Evolutionary conservation across 2,797 vertebrate species (phyloP).

Genomic region (Mergus octosetaceus): DNA sequence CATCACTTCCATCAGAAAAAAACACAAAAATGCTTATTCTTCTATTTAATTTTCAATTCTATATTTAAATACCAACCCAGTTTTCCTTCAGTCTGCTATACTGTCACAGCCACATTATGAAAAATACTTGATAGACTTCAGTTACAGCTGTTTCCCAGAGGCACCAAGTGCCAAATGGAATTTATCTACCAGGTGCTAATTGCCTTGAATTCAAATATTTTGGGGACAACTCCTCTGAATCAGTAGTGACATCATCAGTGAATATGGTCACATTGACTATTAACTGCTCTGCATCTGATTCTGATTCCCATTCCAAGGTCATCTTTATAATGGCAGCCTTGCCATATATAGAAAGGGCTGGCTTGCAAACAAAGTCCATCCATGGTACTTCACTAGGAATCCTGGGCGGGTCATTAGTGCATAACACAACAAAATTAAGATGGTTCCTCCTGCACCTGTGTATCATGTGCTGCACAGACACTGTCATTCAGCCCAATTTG

Average conservation of each 20-base stretch:
- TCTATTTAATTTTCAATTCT: not conserved
- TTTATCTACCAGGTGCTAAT: not conserved
- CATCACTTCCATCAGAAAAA: not conserved
- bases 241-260: not conserved
- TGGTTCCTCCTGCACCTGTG: not conserved
- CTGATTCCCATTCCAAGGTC: not conserved
- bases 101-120: not conserved
- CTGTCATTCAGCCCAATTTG: not conserved
- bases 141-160: not conserved
- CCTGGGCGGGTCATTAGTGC: not conserved
- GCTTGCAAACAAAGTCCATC: not conserved
- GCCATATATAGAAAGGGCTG: not conserved
- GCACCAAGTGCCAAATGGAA: not conserved
- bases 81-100: not conserved
- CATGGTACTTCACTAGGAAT: not conserved
- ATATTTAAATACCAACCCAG: not conserved
- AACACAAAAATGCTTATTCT: not conserved
- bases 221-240: not conserved
- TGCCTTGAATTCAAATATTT: not conserved
- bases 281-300: not conserved
- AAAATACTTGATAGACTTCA: not conserved
- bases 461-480: not conserved
- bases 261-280: not conserved
- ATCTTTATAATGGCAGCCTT: not conserved
- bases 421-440: rapidly evolving